Conservation (phyloP, 1,140 invertebrate genomes). For the Vanessa tameamea region DNA sequence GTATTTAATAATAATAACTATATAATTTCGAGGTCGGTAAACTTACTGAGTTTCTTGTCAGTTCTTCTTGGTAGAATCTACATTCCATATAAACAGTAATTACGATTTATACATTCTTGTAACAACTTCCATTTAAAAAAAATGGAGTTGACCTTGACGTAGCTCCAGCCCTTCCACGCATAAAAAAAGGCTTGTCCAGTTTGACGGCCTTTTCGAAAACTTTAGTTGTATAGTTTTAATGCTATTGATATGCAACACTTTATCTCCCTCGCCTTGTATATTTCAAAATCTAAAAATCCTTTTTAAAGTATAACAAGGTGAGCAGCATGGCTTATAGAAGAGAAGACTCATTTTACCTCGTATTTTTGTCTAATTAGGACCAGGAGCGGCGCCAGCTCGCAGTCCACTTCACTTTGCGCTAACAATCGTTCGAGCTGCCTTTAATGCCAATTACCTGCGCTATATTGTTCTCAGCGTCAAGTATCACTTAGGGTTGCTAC, state of each 20-base stretch:
- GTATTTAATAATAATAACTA: neutral
- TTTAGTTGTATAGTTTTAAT: too few species aligned
- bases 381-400: conserved; percentile 40
- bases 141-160: too few species aligned
- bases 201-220: too few species aligned
- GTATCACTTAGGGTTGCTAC: conserved; percentile 43
- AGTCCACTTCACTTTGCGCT: conserved; percentile 44
- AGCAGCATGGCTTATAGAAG: conserved; percentile 24
- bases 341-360: conserved; percentile 39
- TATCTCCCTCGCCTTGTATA: too few species aligned
- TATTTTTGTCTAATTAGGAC: conserved; percentile 65
- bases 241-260: too few species aligned
- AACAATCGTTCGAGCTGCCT: conserved; percentile 57
- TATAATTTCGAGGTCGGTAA: neutral
- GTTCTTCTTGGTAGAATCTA: too few species aligned
- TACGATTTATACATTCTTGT: too few species aligned
- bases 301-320: conserved; percentile 13
- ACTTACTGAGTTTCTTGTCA: neutral
- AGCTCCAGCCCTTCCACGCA: too few species aligned
- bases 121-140: too few species aligned
- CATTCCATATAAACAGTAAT: too few species aligned
- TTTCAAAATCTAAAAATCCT: neutral
- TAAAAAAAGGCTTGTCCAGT: too few species aligned
- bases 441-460: conserved; percentile 69
- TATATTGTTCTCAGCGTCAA: conserved; percentile 60